These are phyloP conservation scores for Eugnorisma glareosa DNA, from an alignment of 2,888 invertebrate species.

Conservation along the genomic window DNA sequence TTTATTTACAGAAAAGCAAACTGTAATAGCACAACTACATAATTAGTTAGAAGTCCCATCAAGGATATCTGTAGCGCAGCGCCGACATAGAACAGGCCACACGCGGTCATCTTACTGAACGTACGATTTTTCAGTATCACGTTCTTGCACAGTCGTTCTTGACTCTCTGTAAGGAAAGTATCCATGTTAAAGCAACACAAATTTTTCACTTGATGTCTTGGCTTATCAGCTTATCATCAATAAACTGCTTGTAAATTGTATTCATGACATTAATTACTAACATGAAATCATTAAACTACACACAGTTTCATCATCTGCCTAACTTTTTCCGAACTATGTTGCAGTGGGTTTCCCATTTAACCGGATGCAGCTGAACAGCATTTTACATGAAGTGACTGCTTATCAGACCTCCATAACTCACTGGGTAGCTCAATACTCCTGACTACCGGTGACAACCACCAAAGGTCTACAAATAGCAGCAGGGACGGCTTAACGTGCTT, in stretches of 20 bases:
- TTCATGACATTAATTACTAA: no score
- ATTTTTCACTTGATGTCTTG: not conserved
- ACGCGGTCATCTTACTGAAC: not conserved
- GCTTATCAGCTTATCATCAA: not conserved
- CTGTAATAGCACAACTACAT: slow-evolving; percentile 20
- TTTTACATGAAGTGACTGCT: no score
- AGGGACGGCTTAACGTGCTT: not conserved
- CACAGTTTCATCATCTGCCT: no score
- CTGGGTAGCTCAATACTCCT: no score
- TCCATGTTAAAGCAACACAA: not conserved
- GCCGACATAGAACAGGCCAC: slow-evolving; percentile 40
- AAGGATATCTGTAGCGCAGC: slow-evolving; percentile 11
- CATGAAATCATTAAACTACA: no score
- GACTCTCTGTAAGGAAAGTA: not conserved
- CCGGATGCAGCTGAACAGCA: not conserved
- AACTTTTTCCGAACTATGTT: not conserved
- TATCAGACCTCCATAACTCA: not conserved
- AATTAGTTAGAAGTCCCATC: slow-evolving; percentile 8
- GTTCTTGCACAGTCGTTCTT: not conserved
- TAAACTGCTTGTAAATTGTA: no score
- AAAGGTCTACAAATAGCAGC: not conserved
- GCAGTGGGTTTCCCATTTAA: not conserved
- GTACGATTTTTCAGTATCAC: not conserved
- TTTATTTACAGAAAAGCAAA: slow-evolving; percentile 17
- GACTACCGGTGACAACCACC: not conserved